Evolutionary conservation across 2,797 vertebrate species (phyloP).

Genomic region (Silurus lanzhouensis): DNA sequence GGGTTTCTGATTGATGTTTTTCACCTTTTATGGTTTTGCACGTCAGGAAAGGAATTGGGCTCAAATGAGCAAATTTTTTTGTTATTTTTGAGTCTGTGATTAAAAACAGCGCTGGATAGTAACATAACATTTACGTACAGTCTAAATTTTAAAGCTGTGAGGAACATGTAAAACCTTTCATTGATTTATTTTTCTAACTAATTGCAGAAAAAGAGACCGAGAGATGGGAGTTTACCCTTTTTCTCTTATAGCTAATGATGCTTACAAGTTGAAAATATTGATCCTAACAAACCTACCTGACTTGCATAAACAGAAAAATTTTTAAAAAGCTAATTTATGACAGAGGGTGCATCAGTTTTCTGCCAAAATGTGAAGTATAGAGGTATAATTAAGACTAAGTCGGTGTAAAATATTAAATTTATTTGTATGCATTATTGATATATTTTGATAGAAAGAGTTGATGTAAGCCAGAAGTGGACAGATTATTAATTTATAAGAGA

Average conservation of each 20-base stretch:
- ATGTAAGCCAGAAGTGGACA: neutral
- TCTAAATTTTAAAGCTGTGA: neutral
- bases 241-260: constrained; percentile 3
- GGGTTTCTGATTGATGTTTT: constrained; percentile 37
- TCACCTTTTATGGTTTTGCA: neutral
- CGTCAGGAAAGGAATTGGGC: neutral
- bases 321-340: too few species aligned
- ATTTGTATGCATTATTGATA: too few species aligned
- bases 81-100: neutral
- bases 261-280: neutral
- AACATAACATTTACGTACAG: neutral
- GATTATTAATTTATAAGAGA: neutral
- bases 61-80: neutral
- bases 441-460: neutral
- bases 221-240: neutral
- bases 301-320: neutral
- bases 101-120: neutral
- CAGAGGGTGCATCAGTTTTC: too few species aligned
- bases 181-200: neutral
- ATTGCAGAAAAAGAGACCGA: neutral
- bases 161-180: neutral
- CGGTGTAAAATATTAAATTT: too few species aligned
- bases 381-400: too few species aligned
- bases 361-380: too few species aligned
- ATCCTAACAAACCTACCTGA: neutral